Base-by-base conservation (phyloP, 1,140 invertebrate species). In the Radopholus similis region DNA sequence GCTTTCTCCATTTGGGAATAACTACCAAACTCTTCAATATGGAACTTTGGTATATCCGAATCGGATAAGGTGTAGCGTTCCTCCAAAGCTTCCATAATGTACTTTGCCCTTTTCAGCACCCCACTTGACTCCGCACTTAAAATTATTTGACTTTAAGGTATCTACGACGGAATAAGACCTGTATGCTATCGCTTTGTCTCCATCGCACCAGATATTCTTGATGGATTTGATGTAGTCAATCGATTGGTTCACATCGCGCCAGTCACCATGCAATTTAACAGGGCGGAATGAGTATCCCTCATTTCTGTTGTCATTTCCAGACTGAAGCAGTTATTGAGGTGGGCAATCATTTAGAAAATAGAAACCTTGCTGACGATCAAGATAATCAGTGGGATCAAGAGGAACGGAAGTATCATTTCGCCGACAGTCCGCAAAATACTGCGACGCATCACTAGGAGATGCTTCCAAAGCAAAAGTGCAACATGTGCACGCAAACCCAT, bases 361-460 rank as follows among this genome's bases (percentile, higher is more conserved):
- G n/a, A n/a, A 42, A 26, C 47, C 47, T 51, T 51, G 4, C 23
- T 1, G n/a, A 71, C 35, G 23, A 75, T 35, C n/a, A 75, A 13
- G 1, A 77, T 42, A 18, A 70, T 23, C 38, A 35, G 67, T 21
- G 73, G 28, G 8, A 66, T 40, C 5, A 75, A 49, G 4, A 75
- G 49, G 4, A 35, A 58, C 30, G n/a, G n/a, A n/a, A 77, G 34
- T 0, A 64, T 2, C 21, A 77, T 23, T 26, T 75, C 73, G 26
- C 35, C 53, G 30, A 75, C 6, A 32, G 73, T 53, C 75, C 64
- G 67, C 23, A 47, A 18, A 28, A 73, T 75, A 47, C 67, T 76
- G 63, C 72, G 53, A 38, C 55, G 62, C 15, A 64, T 37, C n/a
- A 77, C 9, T 3, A 73, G 30, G 2, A 73, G 28, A 34, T 73